Evolutionary conservation across 2,113 vertebrate species (phyloP).

Genomic region (Polyodon spathula): DNA sequence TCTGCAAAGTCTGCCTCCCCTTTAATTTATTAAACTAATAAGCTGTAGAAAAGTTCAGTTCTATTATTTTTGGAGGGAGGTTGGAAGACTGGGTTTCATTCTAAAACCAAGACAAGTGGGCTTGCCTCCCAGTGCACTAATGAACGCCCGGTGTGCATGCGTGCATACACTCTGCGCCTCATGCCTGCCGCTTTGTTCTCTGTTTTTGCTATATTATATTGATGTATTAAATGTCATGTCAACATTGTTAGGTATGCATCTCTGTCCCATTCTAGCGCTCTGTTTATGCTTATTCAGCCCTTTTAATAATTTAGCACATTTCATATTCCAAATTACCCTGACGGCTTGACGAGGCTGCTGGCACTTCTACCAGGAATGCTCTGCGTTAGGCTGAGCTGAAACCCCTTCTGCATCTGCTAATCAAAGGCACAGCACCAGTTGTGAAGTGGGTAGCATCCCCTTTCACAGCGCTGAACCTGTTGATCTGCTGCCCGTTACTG

Average conservation of each 20-base stretch:
- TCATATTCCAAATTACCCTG: conserved; percentile 81
- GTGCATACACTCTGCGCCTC: background rate
- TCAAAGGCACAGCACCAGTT: conserved; percentile 24
- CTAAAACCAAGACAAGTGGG: background rate
- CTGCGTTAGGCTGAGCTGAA: conserved; percentile 63
- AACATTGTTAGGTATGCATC: conserved; percentile 63
- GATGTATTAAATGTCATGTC: conserved; percentile 83
- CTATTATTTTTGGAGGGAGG: background rate
- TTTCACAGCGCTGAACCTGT: too few species aligned
- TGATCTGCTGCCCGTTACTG: too few species aligned
- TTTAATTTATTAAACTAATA: too few species aligned
- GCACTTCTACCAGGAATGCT: conserved; percentile 62
- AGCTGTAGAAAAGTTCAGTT: background rate
- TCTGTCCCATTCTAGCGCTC: conserved; percentile 54
- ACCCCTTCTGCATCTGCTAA: conserved; percentile 23
- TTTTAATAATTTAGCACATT: conserved; percentile 84
- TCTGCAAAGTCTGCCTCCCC: too few species aligned
- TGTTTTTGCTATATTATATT: conserved; percentile 58
- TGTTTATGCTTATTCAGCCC: conserved; percentile 91
- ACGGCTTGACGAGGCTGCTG: conserved; percentile 73
- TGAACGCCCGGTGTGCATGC: background rate
- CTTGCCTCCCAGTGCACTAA: conserved; percentile 1
- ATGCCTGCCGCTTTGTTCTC: conserved; percentile 14
- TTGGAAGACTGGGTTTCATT: background rate
- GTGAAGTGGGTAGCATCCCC: too few species aligned